Evolutionary conservation across 1,140 invertebrate genomes (phyloP), one percentile per base, ranked within the genome.

Genomic region (Bombus sibiricus): DNA sequence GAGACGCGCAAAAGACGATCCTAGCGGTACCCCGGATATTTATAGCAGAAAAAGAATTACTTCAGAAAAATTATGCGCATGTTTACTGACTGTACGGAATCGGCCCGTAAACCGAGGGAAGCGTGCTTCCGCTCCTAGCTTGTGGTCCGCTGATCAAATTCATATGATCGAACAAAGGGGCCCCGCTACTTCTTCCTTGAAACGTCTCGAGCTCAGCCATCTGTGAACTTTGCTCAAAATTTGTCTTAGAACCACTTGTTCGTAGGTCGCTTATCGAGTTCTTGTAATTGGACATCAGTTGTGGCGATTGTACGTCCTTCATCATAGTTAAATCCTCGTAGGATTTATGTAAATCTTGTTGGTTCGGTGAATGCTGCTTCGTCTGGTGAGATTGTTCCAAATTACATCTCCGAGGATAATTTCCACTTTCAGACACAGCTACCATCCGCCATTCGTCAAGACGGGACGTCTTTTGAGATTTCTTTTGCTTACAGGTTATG

Each of bases 11-110:
- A 8, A 73, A 28, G 6, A 22, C 2, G 2, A 53, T n/a, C 28
- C 76, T 89, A 90, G 77, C 85, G 84, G 85, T 62, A 76, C 76
- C 41, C 32, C n/a, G 81, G 39, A 22, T 86, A 88, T 86, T 88
- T 89, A 76, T 80, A 72, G 83, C 80, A 87, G 82, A 82, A 90
- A 85, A 76, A 83, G 86, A 69, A 82, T 84, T 73, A 89, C 85
- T 85, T 89, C 68, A 82, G 39, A 59, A 85, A 87, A 85, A 82
- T 87, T 86, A 89, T 88, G 87, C 41, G 89, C 80, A 81, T 84
- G 86, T 87, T 90, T 93, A 96, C 96, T 95, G 94, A 96, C 96
- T 96, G 94, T 96, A 96, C 88, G 96, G 96, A 80, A 96, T 94
- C 73, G 96, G 96, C 85, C 96, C 96, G 92, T 96, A 96, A 83